Base-by-base conservation (phyloP, 2,797 vertebrate species). In the Poeciliopsis paucimaculata region DNA sequence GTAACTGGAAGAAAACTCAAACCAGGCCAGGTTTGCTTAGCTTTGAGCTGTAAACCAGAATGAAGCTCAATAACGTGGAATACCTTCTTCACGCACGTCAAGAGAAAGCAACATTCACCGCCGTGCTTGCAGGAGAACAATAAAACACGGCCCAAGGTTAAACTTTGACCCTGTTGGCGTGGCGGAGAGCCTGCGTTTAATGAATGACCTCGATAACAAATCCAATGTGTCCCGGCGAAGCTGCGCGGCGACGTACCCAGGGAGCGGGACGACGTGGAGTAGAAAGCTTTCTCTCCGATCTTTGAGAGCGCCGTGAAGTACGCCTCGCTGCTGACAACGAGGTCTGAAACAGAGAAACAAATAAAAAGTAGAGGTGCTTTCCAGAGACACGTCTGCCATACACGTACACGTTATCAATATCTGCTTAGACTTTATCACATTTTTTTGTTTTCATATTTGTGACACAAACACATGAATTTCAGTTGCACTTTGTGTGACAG, bases 251-350 rank as follows among this genome's bases (percentile, higher is more conserved):
- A 51, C 72, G 2, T 95, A 99, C 98, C 98, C 39, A 99, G 84
- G 62, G 96, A 84, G 1, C 87, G 95, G 0, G 98, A 98, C 2
- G 97, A 97, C 75, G 93, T 83, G 2, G 95, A 97, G 92, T 96
- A 94, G 57, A 97, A 89, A 0, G 98, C 98, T 77, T 94, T 97
- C 84, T 98, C 96, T 75, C 97, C 98, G 1, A 98, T 96, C 94
- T 96, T 97, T 86, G 97, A 96, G 1, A 99, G 96, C 0, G 96
- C 96, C 0, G 82, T 96, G 92, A 97, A 99, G 92, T 99, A 99
- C 28, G 96, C 94, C 77, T 99, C 97, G 2, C 98, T 97, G 0
- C 96, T 96, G 57, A 90, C 88, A 0, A 97, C 95, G 68, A 99
- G 92, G 13, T 94, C 98, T 99, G 91, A 41, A 74, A 84, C 72